Conservation (phyloP, 2,888 invertebrate species). For the Pheosia gnoma region DNA sequence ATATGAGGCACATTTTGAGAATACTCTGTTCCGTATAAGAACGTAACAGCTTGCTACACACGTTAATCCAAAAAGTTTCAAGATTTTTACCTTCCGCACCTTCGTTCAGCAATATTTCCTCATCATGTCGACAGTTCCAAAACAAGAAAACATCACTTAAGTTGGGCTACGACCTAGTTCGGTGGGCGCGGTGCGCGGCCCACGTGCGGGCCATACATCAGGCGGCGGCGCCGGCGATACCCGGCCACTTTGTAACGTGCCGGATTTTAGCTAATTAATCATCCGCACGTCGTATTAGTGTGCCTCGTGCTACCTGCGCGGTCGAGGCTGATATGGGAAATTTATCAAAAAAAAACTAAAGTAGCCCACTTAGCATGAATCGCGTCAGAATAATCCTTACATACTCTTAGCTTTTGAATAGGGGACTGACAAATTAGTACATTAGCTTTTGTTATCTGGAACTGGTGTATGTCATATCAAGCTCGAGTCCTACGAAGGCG, state of each 20-base stretch:
- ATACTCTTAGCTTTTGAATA: no score
- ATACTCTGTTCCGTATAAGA: no score
- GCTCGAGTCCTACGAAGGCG: no score
- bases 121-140: constrained; percentile 5
- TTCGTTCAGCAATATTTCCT: background rate
- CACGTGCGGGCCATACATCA: constrained; percentile 38
- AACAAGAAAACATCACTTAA: constrained; percentile 5
- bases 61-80: background rate
- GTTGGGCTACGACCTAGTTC: constrained; percentile 12
- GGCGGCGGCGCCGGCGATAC: constrained; percentile 8
- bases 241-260: constrained; percentile 29
- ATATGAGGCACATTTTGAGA: no score
- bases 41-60: no score
- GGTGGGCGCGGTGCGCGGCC: constrained; percentile 16
- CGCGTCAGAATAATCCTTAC: background rate
- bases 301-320: constrained; percentile 5
- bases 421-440: no score
- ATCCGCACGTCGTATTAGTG: constrained; percentile 43
- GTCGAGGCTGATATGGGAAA: background rate
- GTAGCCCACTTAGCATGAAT: background rate
- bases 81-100: background rate
- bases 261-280: constrained; percentile 35
- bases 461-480: no score
- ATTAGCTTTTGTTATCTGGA: no score
- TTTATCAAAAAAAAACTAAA: background rate